Percentiles rank a stretch among this genome's conserved stretches.
These are phyloP conservation scores for Apodemia hepburni DNA, from an alignment of 2,888 invertebrate species.

Conservation along the genomic window DNA sequence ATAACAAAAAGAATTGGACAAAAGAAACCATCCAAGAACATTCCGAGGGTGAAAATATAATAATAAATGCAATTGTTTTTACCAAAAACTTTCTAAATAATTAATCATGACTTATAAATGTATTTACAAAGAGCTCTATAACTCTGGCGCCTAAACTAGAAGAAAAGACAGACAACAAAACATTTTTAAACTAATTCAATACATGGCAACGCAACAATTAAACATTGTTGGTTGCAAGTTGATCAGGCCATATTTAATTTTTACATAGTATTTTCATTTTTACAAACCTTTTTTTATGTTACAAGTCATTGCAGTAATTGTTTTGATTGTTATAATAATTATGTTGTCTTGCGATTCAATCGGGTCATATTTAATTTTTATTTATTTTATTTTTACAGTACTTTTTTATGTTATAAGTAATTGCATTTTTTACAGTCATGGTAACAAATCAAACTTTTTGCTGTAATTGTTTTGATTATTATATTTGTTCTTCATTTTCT, in stretches of 20 bases:
- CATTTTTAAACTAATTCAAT: background rate
- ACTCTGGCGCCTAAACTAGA: conserved; percentile 9
- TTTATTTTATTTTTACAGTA: too few relatives aligned
- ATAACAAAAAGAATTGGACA: conserved; percentile 68
- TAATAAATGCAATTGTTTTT: conserved; percentile 69
- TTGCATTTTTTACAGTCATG: background rate
- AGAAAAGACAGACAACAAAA: background rate
- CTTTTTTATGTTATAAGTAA: background rate
- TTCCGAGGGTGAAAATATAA: conserved; percentile 60
- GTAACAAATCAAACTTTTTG: background rate
- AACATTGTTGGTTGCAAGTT: background rate
- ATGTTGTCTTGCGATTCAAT: too few relatives aligned
- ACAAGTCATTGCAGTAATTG: too few relatives aligned
- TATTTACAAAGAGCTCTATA: conserved; percentile 64
- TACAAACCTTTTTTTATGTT: too few relatives aligned
- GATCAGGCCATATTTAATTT: too few relatives aligned
- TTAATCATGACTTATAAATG: conserved; percentile 61
- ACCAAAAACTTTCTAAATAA: conserved; percentile 65
- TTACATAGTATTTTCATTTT: too few relatives aligned
- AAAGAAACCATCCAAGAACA: conserved; percentile 73
- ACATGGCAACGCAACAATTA: background rate
- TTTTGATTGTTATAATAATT: too few relatives aligned
- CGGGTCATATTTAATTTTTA: too few relatives aligned
- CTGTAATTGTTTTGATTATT: too few relatives aligned
- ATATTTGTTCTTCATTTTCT: too few relatives aligned